These are phyloP conservation scores for Caradrina clavipalpis DNA, from an alignment of 2,888 invertebrate species.

Conservation along the genomic window DNA sequence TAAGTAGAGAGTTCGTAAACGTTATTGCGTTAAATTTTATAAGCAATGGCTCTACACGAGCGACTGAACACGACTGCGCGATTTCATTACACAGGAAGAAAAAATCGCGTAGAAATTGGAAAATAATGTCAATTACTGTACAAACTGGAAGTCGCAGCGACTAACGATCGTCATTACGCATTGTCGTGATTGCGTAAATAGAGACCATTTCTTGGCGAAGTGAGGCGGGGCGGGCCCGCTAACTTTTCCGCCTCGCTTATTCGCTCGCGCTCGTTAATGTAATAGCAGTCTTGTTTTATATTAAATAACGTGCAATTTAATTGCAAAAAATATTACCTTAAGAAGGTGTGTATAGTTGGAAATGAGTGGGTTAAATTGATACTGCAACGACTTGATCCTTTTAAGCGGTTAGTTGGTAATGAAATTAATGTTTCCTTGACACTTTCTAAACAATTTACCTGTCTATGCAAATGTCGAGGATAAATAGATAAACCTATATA, in stretches of 20 bases:
- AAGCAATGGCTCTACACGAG: constrained; percentile 68
- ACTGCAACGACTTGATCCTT: constrained; percentile 1
- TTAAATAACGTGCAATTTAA: constrained; percentile 76
- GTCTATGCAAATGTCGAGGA: no score
- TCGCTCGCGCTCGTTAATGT: constrained; percentile 82
- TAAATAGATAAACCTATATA: no score
- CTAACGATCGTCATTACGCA: constrained; percentile 89
- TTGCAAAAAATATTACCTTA: constrained; percentile 56
- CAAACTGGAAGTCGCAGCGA: constrained; percentile 79
- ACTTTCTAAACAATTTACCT: constrained; percentile 1
- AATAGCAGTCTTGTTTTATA: constrained; percentile 77
- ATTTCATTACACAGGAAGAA: constrained; percentile 84
- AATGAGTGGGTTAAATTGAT: constrained; percentile 26
- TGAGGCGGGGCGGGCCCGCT: constrained; percentile 78
- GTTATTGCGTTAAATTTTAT: constrained; percentile 67
- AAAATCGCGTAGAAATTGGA: constrained; percentile 86
- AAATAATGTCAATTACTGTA: constrained; percentile 90
- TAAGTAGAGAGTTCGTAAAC: constrained; percentile 57
- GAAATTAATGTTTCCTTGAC: neutral
- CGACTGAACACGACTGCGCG: constrained; percentile 80
- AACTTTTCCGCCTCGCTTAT: constrained; percentile 86
- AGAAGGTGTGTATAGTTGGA: constrained; percentile 14
- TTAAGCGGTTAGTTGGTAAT: constrained; percentile 1
- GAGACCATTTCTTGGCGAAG: constrained; percentile 82
- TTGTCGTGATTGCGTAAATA: constrained; percentile 88